These are phyloP conservation scores for Epinotia bilunana DNA, from an alignment of 2,888 invertebrate species.

Conservation along the genomic window DNA sequence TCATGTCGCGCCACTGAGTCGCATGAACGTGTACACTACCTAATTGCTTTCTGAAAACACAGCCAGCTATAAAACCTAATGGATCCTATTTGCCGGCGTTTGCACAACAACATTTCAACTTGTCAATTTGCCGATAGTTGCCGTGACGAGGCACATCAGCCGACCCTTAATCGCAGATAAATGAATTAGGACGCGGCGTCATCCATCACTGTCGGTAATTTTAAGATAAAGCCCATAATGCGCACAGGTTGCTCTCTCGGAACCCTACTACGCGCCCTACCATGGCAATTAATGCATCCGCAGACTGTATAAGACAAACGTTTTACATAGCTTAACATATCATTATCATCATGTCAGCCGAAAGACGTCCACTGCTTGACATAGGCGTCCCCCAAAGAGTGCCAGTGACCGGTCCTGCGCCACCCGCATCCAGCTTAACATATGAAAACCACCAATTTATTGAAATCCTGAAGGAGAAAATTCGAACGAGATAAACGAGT, in stretches of 20 bases:
- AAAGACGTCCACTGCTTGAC: no score
- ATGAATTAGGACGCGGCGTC: constrained; percentile 71
- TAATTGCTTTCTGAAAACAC: constrained; percentile 28
- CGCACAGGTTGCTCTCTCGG: constrained; percentile 58
- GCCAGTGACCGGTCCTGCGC: no score
- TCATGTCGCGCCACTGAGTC: constrained; percentile 16
- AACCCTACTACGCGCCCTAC: constrained; percentile 35
- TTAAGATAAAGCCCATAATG: constrained; percentile 74
- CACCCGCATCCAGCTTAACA: no score
- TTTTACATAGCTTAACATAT: constrained; percentile 22
- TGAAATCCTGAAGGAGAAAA: constrained; percentile 13
- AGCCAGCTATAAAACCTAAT: constrained; percentile 34
- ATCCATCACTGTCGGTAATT: constrained; percentile 78
- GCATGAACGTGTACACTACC: constrained; percentile 7
- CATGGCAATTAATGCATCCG: constrained; percentile 22
- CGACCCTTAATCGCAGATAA: constrained; percentile 72
- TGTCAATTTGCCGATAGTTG: constrained; percentile 60
- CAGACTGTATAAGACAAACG: constrained; percentile 23
- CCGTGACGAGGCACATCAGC: constrained; percentile 48
- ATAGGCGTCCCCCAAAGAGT: no score
- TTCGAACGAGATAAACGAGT: background rate
- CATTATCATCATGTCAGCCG: no score
- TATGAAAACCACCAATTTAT: constrained; percentile 20
- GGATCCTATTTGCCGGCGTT: constrained; percentile 45
- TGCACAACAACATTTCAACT: constrained; percentile 56